Evolutionary conservation across 2,797 vertebrate species (phyloP).

Genomic region (Syndactyla subalaris): DNA sequence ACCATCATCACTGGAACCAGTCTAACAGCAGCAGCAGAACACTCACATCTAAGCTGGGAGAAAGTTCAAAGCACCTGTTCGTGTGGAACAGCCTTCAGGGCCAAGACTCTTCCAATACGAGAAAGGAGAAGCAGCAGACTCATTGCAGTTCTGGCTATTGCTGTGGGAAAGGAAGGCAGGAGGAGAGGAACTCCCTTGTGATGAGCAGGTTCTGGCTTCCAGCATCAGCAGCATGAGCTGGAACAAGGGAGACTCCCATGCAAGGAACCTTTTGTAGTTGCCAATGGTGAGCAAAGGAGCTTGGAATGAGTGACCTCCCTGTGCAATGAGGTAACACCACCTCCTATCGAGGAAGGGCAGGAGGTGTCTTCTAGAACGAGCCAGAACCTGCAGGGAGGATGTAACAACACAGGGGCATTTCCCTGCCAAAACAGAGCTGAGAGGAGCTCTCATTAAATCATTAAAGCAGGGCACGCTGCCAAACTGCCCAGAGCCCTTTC

Average conservation of each 20-base stretch:
- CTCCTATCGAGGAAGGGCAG: not conserved
- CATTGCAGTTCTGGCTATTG: not conserved
- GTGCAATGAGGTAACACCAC: not conserved
- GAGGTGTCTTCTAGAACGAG: constrained; percentile 21
- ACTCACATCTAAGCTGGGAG: not conserved
- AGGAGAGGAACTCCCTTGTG: constrained; percentile 20
- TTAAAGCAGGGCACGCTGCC: not conserved
- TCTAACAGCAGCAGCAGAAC: not conserved
- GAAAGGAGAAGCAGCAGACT: not conserved
- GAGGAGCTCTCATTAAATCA: constrained; percentile 6
- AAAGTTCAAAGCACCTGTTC: not conserved
- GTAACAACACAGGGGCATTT: not conserved
- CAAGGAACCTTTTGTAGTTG: not conserved
- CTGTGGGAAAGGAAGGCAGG: not conserved
- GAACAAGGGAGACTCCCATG: constrained; percentile 34
- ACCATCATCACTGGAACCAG: not conserved
- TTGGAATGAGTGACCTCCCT: constrained; percentile 38
- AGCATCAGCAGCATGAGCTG: not conserved
- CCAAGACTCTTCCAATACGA: not conserved
- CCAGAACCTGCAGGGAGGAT: not conserved
- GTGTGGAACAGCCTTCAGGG: not conserved
- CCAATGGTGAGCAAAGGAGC: constrained; percentile 12
- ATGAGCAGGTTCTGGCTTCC: constrained; percentile 37
- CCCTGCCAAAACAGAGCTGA: not conserved
- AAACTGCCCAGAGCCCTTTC: constrained; percentile 23